Conservation (phyloP, 2,113 vertebrate species). For the Gymnogyps californianus region DNA sequence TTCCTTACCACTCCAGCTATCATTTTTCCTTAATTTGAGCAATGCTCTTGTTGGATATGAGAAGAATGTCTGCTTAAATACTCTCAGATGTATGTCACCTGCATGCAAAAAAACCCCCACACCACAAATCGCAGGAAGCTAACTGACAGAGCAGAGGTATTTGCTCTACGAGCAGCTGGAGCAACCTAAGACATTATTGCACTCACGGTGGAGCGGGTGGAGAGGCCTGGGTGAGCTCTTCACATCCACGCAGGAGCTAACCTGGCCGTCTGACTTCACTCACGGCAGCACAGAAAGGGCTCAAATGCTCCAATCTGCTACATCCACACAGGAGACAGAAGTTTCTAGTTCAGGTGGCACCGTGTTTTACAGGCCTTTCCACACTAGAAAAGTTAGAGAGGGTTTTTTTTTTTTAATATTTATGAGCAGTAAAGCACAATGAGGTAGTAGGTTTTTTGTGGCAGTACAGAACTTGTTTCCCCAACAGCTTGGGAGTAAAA, state of each 20-base stretch:
- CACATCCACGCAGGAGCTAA: neutral
- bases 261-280: neutral
- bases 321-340: neutral
- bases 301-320: neutral
- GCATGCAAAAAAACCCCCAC: too few species aligned
- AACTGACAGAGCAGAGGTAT: neutral
- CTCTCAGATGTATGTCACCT: neutral
- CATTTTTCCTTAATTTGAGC: neutral
- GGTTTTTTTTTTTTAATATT: neutral
- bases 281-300: neutral
- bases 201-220: neutral
- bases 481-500: neutral
- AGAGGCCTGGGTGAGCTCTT: neutral
- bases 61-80: neutral
- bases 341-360: neutral
- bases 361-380: neutral
- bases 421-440: neutral
- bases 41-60: neutral
- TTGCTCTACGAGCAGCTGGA: neutral
- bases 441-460: neutral
- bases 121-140: neutral
- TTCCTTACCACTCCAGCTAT: neutral
- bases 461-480: neutral
- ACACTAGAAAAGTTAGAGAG: neutral
- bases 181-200: neutral